Conservation (phyloP, 2,888 invertebrate genomes). For the Apodemia duryi region DNA sequence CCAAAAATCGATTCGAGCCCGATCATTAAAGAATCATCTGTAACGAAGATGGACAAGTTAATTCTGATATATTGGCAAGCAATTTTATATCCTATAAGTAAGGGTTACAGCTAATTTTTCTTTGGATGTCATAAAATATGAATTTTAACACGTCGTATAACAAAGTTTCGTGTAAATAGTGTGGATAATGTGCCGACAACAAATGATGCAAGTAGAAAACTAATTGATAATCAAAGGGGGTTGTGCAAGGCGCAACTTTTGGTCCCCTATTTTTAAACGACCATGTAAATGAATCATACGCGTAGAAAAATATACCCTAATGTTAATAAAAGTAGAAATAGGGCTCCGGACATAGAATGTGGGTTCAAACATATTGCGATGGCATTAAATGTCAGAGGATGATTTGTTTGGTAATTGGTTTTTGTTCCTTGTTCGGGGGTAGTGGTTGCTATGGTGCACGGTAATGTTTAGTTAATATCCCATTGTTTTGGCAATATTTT, state of each 20-base stretch:
- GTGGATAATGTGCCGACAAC: slow-evolving; percentile 69
- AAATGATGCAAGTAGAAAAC: slow-evolving; percentile 70
- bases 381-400: slow-evolving; percentile 75
- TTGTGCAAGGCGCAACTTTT: slow-evolving; percentile 47
- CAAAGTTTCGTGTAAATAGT: slow-evolving; percentile 71
- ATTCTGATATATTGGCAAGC: slow-evolving; percentile 42
- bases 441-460: slow-evolving; percentile 52
- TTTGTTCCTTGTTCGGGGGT: slow-evolving; percentile 59
- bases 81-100: slow-evolving; percentile 39
- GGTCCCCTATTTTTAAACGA: slow-evolving; percentile 52
- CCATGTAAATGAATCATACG: slow-evolving; percentile 69
- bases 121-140: slow-evolving; percentile 31
- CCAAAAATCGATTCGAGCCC: slow-evolving; percentile 67
- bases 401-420: slow-evolving; percentile 77
- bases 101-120: slow-evolving; percentile 38
- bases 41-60: slow-evolving; percentile 72
- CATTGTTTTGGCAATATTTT: slow-evolving; percentile 55
- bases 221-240: slow-evolving; percentile 77
- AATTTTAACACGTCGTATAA: slow-evolving; percentile 59
- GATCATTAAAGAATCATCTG: slow-evolving; percentile 73
- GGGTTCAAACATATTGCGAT: slow-evolving; percentile 73
- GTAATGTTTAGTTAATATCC: slow-evolving; percentile 66
- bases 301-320: slow-evolving; percentile 50
- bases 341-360: slow-evolving; percentile 49
- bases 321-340: slow-evolving; percentile 45